Base-by-base conservation (phyloP, 30 jellyfish, hydroid and myxozoan species). In the Cassiopea xamachana region DNA sequence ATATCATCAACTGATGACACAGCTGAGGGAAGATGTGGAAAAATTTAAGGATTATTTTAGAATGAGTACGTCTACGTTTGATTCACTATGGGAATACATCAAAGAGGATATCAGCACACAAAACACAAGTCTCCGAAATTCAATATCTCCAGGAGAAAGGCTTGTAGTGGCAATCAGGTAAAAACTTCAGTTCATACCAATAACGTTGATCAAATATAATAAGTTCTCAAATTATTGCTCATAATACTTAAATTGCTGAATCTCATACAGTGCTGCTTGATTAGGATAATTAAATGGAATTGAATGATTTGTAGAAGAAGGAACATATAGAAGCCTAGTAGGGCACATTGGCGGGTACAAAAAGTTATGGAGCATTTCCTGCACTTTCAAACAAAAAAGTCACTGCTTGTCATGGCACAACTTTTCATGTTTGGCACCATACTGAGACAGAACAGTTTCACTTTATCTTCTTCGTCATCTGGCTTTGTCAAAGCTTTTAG, bases 21-120 rank as follows among this genome's bases (percentile, higher is more conserved):
- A 77, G 78, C 19, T 77, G 87, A 44, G 72, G 47, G 47, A 77
- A 43, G 74, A 77, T 48, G 87, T 43, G 78, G 87, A 73, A 50
- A 77, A 50, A 77, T 77, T 46, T 75, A 75, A 75, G 68, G 84
- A 75, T n/a, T 77, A 77, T 77, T 77, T 77, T 8, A 77, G 87
- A 59, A 77, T 77, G 74, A 77, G 87, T 77, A 43, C 87, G 19
- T 77, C 87, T 27, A 77, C 74, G 16, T 77, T 77, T 46, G 87
- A 77, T 77, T 77, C 48, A 79, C 19, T 77, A 27, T 47, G 45
- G 79, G 87, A 79, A 27, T 77, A 77, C 79, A 77, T 77, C 79
- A 77, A 77, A 59, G 74, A 77, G 87, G 87, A 77, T 59, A 77
- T 77, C 74, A 77, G 16, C 87, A 77, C 45, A n/a, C 87, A 77